A percentile compares a stretch with the other conserved stretches of the same genome.
Evolutionary conservation across 1,140 invertebrate species (phyloP).

Genomic region (Heliconius congener): DNA sequence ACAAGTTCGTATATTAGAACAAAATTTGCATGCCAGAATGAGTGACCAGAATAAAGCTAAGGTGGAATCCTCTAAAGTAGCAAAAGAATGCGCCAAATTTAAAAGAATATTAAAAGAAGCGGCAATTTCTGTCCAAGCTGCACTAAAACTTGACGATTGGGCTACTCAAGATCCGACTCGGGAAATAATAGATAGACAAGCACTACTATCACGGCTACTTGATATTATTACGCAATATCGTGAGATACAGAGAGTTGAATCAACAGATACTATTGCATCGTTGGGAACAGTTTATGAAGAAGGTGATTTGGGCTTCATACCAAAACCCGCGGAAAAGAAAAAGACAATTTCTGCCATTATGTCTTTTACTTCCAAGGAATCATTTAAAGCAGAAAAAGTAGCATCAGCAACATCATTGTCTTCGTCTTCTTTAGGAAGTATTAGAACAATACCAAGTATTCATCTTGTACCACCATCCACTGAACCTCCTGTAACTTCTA

Average conservation of each 20-base stretch:
- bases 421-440: slow-evolving; percentile 52
- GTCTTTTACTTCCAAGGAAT: slow-evolving; percentile 48
- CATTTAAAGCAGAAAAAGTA: slow-evolving; percentile 44
- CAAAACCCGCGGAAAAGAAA: slow-evolving; percentile 61
- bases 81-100: slow-evolving; percentile 80
- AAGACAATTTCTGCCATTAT: slow-evolving; percentile 39
- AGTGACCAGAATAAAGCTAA: slow-evolving; percentile 76
- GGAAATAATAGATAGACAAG: slow-evolving; percentile 79
- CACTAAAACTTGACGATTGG: slow-evolving; percentile 81
- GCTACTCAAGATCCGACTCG: slow-evolving; percentile 57
- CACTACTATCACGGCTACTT: slow-evolving; percentile 81
- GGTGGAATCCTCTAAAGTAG: slow-evolving; percentile 76
- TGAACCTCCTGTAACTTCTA: slow-evolving; percentile 40
- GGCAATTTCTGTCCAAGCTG: slow-evolving; percentile 82
- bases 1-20: slow-evolving; percentile 82
- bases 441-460: slow-evolving; percentile 69
- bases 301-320: slow-evolving; percentile 83
- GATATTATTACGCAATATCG: slow-evolving; percentile 74
- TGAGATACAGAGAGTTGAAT: slow-evolving; percentile 63
- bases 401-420: slow-evolving; percentile 41
- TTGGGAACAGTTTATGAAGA: slow-evolving; percentile 76
- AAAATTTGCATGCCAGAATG: slow-evolving; percentile 82
- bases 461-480: slow-evolving; percentile 56
- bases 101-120: slow-evolving; percentile 83
- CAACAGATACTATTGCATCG: slow-evolving; percentile 72